Percentiles rank a stretch among this genome's conserved stretches.
Evolutionary conservation across 92 coral and sea anemone genomes (phyloP).

Genomic region (Virgularia gustaviana): DNA sequence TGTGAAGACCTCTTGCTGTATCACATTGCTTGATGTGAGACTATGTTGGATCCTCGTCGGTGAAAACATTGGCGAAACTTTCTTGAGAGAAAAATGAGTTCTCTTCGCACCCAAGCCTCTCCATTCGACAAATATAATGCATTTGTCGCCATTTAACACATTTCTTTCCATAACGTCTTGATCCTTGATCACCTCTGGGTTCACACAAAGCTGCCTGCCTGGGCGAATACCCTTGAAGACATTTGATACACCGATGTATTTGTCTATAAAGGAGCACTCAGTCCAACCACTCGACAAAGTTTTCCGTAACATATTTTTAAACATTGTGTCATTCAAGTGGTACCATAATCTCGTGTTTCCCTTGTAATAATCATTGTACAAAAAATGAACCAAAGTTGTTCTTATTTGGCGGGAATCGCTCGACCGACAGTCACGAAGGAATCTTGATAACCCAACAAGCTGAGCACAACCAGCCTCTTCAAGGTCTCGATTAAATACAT

Average conservation of each 20-base stretch:
- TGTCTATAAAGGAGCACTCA: slow-evolving; percentile 16
- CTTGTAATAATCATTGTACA: slow-evolving; percentile 53
- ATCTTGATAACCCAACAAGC: slow-evolving; percentile 59
- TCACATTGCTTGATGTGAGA: slow-evolving; percentile 58
- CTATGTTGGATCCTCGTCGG: slow-evolving; percentile 66
- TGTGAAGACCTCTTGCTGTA: slow-evolving; percentile 44
- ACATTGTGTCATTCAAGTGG: not conserved
- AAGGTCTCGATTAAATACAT: slow-evolving; percentile 59
- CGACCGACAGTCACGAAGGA: slow-evolving; percentile 57
- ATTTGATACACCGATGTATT: slow-evolving; percentile 11
- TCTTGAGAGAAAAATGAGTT: slow-evolving; percentile 1
- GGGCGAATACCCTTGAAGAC: slow-evolving; percentile 1
- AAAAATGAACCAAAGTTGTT: slow-evolving; percentile 74
- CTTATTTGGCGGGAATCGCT: slow-evolving; percentile 17
- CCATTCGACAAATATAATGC: slow-evolving; percentile 33
- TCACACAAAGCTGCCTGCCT: slow-evolving; percentile 27
- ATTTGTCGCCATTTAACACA: slow-evolving; percentile 18
- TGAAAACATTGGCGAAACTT: slow-evolving; percentile 35
- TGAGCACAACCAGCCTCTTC: slow-evolving; percentile 52
- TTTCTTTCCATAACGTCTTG: not conserved
- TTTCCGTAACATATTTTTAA: slow-evolving; percentile 8
- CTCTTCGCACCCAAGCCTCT: slow-evolving; percentile 20
- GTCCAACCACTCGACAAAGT: slow-evolving; percentile 24
- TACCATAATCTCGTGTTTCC: slow-evolving; percentile 44
- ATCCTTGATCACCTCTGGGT: slow-evolving; percentile 14